Percentiles rank a stretch among this genome's conserved stretches.
phyloP scores from a whole-genome alignment of 2,888 invertebrate genomes.

The Therioaphis trifolii region DNA sequence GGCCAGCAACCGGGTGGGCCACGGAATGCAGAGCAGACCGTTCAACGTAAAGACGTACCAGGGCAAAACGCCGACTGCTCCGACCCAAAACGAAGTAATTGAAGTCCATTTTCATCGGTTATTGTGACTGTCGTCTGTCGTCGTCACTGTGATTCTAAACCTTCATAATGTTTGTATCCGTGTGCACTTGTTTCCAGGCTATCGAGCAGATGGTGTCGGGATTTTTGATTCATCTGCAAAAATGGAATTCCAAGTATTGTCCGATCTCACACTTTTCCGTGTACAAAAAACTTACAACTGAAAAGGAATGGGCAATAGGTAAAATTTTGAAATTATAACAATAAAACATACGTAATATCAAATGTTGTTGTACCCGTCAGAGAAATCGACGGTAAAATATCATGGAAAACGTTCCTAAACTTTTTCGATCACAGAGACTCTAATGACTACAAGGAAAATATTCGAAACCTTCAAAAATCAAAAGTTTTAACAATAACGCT shows the following conservation, averaged over 20 bases:
- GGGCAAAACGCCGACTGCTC: constrained; percentile 34
- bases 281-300: constrained; percentile 17
- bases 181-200: constrained; percentile 41
- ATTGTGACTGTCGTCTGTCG: no score
- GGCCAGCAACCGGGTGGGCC: constrained; percentile 48
- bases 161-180: no score
- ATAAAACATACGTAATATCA: no score
- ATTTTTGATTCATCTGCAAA: constrained; percentile 51
- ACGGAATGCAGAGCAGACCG: constrained; percentile 55
- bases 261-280: constrained; percentile 52
- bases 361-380: no score
- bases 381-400: no score
- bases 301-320: constrained; percentile 52
- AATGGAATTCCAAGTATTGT: constrained; percentile 52
- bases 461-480: no score
- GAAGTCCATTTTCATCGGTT: background rate
- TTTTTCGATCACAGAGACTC: no score
- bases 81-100: constrained; percentile 37
- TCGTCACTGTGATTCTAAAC: no score
- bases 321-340: background rate
- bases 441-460: no score
- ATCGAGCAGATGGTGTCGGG: constrained; percentile 48
- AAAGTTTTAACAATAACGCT: no score
- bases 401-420: no score
- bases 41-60: constrained; percentile 38